A percentile compares a stretch with the other conserved stretches of the same genome.
These are phyloP conservation scores for Ceratina calcarata DNA, from an alignment of 1,140 invertebrate genomes.

Conservation along the genomic window DNA sequence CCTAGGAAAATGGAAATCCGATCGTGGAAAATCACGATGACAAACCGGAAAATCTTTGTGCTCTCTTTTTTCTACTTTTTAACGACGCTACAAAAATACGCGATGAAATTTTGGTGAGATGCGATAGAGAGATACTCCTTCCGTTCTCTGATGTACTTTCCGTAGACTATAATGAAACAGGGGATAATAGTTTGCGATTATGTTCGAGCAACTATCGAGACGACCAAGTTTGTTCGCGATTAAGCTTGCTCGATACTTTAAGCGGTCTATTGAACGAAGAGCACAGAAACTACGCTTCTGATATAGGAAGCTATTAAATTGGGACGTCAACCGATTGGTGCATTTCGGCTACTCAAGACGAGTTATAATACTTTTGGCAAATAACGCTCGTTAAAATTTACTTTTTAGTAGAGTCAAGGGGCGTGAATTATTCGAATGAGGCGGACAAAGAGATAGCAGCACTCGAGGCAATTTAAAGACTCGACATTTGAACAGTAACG, in stretches of 20 bases:
- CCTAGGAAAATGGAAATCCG: constrained; percentile 25
- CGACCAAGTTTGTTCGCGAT: constrained; percentile 34
- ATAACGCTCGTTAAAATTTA: no score
- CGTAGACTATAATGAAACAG: no score
- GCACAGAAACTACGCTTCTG: background rate
- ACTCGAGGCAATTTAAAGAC: no score
- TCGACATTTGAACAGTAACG: no score
- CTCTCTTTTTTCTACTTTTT: background rate
- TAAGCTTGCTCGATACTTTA: constrained; percentile 47
- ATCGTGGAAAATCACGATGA: background rate
- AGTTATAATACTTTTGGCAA: no score
- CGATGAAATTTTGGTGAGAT: background rate
- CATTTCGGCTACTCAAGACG: no score
- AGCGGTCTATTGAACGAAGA: constrained; percentile 11
- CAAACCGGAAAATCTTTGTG: background rate
- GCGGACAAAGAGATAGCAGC: no score
- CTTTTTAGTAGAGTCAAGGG: no score
- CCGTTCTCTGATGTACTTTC: background rate
- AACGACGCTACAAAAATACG: background rate
- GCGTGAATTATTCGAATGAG: no score
- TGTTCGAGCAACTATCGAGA: constrained; percentile 31
- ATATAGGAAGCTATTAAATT: no score
- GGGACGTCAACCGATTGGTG: no score
- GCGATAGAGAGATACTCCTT: no score
- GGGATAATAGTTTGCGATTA: background rate